Evolutionary conservation across 2,113 vertebrate species (phyloP).

Genomic region (Gallinago media): DNA sequence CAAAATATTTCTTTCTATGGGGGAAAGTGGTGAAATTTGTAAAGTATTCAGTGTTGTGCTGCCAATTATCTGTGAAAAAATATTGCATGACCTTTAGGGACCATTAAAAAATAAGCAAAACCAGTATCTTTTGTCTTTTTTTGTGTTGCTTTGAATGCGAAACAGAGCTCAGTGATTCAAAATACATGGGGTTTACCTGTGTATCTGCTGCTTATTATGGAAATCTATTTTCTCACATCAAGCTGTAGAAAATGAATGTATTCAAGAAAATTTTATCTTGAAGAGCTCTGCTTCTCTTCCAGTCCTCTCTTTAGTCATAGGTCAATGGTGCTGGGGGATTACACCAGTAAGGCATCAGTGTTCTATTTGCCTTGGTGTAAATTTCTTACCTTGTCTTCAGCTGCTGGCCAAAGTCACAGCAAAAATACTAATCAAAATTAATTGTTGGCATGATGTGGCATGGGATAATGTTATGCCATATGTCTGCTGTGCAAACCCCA

Average conservation of each 20-base stretch:
- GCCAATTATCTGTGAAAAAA: background rate
- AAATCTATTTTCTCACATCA: background rate
- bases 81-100: background rate
- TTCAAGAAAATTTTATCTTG: background rate
- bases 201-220: background rate
- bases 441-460: background rate
- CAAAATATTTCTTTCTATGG: background rate
- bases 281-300: background rate
- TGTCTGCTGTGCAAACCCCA: background rate
- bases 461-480: accelerated
- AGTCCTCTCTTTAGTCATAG: background rate
- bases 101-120: background rate
- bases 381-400: background rate
- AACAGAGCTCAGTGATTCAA: background rate
- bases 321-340: background rate
- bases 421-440: background rate
- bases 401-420: background rate
- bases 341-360: background rate
- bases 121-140: background rate
- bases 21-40: background rate
- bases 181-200: background rate
- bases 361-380: background rate
- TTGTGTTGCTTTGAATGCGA: background rate
- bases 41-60: background rate
- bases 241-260: background rate